A percentile compares a stretch with the other conserved stretches of the same genome.
phyloP scores from a whole-genome alignment of 2,888 invertebrate genomes.

The Fabriciana adippe region DNA sequence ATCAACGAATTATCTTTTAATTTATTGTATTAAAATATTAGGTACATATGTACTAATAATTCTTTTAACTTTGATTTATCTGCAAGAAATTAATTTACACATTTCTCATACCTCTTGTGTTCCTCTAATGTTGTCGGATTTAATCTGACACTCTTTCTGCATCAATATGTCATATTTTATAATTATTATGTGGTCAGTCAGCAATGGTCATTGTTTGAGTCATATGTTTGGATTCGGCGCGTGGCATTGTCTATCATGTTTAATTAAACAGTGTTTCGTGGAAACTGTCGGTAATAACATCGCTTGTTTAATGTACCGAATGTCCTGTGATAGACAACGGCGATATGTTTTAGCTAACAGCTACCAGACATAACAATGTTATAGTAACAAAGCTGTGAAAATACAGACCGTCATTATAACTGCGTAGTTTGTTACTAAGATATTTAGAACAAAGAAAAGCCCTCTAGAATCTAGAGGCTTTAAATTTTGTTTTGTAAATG shows the following conservation, averaged over 20 bases:
- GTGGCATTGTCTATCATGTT: constrained; percentile 75
- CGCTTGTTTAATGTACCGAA: constrained; percentile 60
- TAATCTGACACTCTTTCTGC: background rate
- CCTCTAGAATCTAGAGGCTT: too few species aligned
- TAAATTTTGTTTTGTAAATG: too few species aligned
- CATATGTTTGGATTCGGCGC: constrained; percentile 73
- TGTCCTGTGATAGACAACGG: constrained; percentile 39
- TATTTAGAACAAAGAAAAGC: too few species aligned
- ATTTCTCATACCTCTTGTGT: too few species aligned
- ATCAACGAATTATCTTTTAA: too few species aligned
- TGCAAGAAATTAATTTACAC: too few species aligned
- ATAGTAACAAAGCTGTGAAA: background rate
- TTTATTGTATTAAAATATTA: too few species aligned
- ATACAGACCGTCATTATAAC: background rate
- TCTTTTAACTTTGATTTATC: too few species aligned
- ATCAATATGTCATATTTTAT: background rate
- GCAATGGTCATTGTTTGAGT: constrained; percentile 47
- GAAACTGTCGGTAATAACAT: constrained; percentile 56
- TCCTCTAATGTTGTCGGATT: too few species aligned
- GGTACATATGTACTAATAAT: too few species aligned
- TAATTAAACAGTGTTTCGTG: constrained; percentile 68
- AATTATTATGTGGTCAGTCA: constrained; percentile 10
- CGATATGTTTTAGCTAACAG: constrained; percentile 25
- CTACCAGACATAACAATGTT: constrained; percentile 40
- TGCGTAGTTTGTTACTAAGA: background rate